Evolutionary conservation across 2,797 vertebrate species (phyloP), one percentile per base, ranked within the genome.

Genomic region (Poliocrania exsul): DNA sequence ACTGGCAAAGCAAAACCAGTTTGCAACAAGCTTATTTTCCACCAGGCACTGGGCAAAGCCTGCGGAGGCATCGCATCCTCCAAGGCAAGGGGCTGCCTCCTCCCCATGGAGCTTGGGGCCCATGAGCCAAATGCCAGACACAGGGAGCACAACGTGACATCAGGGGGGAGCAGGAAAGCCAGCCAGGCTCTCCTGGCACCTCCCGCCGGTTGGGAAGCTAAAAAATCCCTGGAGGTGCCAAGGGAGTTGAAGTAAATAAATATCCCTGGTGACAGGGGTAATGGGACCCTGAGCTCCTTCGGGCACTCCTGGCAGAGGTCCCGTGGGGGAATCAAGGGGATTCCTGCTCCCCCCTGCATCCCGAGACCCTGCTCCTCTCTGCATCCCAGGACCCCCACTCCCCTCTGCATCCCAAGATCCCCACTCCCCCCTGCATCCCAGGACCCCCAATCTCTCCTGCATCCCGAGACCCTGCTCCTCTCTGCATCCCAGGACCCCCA

Each of bases 251-350:
- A 88, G 73, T 58, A 49, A 79, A 62, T 46, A 66, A 54, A 67
- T 26, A 28, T 28, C 64, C 81, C 91, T 17, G 51, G 79, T 54
- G 90, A 46, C 46, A 49, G 0, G 4, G 67, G 75, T 29, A 40
- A 72, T 0, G 50, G 65, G 73, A 66, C 26, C 40, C 58, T 3
- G 86, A 40, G 89, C 40, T 51, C 44, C 83, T 5, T 3, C 0
- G 3, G 57, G 77, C 60, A 50, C 28, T 0, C 2, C 11, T 0
- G 0, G 26, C 1, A 2, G 13, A 10, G 79, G 37, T 60, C 31
- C 21, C 6, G 28, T 10, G 17, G 8, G 23, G 25, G 54, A 5
- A 56, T 31, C 2, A 9, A 56, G 33, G 69, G 37, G 21, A 81
- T 6, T 33, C 67, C 75, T 51, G 21, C 20, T 42, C 4, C 29